Percentiles rank a stretch among this genome's conserved stretches.
Evolutionary conservation across 2,113 vertebrate genomes (phyloP).

Genomic region (Accipiter virgatus): DNA sequence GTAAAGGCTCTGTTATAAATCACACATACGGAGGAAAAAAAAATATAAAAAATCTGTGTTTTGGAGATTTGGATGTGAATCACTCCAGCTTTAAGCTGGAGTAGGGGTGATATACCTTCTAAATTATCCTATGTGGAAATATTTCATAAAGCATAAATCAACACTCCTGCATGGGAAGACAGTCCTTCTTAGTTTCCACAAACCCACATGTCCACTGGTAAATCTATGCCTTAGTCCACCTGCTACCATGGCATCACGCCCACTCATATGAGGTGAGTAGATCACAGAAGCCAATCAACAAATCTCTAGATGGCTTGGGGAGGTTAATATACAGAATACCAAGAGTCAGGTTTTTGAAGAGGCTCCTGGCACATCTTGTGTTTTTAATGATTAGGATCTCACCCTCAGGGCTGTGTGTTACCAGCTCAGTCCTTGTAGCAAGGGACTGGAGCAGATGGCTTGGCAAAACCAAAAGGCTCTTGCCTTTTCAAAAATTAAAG

Average conservation of each 20-base stretch:
- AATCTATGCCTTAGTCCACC: slow-evolving; percentile 2
- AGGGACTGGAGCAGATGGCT: slow-evolving; percentile 28
- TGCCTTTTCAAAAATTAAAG: slow-evolving; percentile 43
- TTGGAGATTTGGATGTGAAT: neutral
- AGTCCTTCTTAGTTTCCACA: neutral
- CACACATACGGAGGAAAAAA: neutral
- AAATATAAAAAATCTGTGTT: neutral
- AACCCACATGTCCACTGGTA: neutral
- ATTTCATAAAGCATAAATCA: neutral
- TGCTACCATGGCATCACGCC: neutral
- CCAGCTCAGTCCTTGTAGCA: neutral
- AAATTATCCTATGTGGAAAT: neutral
- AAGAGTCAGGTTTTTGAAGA: slow-evolving; percentile 12
- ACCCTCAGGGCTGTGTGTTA: neutral
- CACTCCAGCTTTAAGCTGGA: neutral
- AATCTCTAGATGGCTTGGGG: neutral
- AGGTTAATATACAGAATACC: neutral
- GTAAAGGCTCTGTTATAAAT: neutral
- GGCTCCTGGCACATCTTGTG: neutral
- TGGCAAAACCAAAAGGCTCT: neutral
- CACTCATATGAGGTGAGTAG: neutral
- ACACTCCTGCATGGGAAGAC: neutral
- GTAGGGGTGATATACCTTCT: neutral
- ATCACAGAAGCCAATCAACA: slow-evolving; percentile 2
- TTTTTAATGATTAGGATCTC: slow-evolving; percentile 41